Evolutionary conservation across 2,888 invertebrate genomes (phyloP), one percentile per base, ranked within the genome.

Genomic region (Heteropelma amictum): DNA sequence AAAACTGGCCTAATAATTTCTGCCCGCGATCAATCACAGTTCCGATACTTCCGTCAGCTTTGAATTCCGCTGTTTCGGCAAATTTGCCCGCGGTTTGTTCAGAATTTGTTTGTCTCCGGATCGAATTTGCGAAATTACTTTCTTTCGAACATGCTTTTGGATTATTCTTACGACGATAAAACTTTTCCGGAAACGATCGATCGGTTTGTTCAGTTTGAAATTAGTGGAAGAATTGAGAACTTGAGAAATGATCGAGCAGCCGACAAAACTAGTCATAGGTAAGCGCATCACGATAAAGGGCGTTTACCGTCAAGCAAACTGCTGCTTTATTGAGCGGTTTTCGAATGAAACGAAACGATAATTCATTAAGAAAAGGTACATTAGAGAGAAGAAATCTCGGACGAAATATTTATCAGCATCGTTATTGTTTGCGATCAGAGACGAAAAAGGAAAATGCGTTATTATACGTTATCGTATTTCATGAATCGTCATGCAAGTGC

Each of bases 231-330:
- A 12, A 8, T 60, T 12, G 12, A 21, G 17, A 63, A 28, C 30
- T 63, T 17, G 47, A 51, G 61, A 61, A n/a, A 40, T 45, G 2
- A 33, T 35, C 56, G 30, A 67, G 61, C 75, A 71, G 71, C 63
- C 75, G 56, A 74, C 61, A 65, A 68, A 71, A 71, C 75, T 76
- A 76, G 75, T 76, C 75, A 76, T 42, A 30, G 67, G 65, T 63
- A 28, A 67, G 45, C 42, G 49, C 26, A 63, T 67, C 61, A 17
- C 17, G 30, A 26, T 49, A 49, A 30, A n/a, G 49, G 53, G 30
- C 40, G 42, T 53, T 54, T 58, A 58, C 30, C 58, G 23, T 33
- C 19, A 33, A 68, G 26, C 26, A 21, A 58, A 33, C 38, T 54
- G 61, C 28, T 63, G 61, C 49, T 60, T 38, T 26, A 56, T 63